These are phyloP conservation scores for Tragulus kanchil DNA, from an alignment of 2,113 vertebrate species.

Conservation along the genomic window DNA sequence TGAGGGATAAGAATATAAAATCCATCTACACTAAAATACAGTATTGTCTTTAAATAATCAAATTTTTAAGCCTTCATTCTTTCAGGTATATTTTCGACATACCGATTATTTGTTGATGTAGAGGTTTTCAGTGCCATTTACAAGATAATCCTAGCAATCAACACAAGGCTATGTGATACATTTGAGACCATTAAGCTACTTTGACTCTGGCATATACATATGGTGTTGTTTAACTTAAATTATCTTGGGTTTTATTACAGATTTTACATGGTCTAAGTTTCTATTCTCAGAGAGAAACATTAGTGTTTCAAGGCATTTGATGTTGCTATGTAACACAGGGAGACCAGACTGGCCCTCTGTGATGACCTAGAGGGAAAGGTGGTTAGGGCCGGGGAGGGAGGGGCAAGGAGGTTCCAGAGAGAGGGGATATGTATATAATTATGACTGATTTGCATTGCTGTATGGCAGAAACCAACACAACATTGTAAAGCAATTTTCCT, in stretches of 20 bases:
- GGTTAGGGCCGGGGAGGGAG: too few species aligned
- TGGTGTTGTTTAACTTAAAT: slow-evolving; percentile 53
- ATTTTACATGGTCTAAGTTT: neutral
- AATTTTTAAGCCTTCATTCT: neutral
- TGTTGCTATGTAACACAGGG: neutral
- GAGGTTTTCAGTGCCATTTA: neutral
- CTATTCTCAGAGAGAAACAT: neutral
- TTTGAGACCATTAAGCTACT: slow-evolving; percentile 1
- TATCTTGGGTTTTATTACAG: slow-evolving; percentile 8
- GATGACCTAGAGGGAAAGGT: neutral
- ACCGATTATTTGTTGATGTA: neutral
- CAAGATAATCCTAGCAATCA: neutral
- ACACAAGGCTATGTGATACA: neutral
- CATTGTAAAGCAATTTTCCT: neutral
- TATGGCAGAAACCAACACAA: neutral
- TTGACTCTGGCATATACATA: slow-evolving; percentile 50
- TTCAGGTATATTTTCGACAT: neutral
- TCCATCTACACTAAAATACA: neutral
- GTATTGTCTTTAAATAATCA: neutral
- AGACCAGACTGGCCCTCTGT: neutral
- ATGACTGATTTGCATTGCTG: neutral
- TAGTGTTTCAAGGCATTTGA: neutral
- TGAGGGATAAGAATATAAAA: neutral
- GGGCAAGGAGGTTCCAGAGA: neutral
- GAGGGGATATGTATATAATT: neutral